A percentile compares a stretch with the other conserved stretches of the same genome.
Evolutionary conservation across 2,797 vertebrate species (phyloP).

Genomic region (Acanthiza pusilla): DNA sequence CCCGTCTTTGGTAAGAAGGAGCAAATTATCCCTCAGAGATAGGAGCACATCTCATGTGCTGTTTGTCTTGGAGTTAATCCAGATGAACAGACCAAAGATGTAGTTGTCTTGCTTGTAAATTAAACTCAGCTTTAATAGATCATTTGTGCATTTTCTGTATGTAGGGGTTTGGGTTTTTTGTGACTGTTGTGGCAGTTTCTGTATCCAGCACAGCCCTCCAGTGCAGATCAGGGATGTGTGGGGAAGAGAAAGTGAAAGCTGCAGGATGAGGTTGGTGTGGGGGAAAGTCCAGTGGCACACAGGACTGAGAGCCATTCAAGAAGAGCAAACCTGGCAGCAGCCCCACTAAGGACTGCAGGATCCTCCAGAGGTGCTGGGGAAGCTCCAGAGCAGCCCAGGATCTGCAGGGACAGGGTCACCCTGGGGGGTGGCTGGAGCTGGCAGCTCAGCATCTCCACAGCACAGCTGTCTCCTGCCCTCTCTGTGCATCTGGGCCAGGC

Average conservation of each 20-base stretch:
- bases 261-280: neutral
- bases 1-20: neutral
- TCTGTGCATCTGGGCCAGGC: accelerated
- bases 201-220: neutral
- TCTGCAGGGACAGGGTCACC: neutral
- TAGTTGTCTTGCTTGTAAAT: neutral
- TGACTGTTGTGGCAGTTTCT: neutral
- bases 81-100: neutral
- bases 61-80: neutral
- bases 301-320: too few species aligned
- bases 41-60: neutral
- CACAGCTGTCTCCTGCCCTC: neutral
- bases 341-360: neutral
- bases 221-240: neutral
- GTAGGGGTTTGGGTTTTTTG: neutral
- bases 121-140: neutral
- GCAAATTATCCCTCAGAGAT: neutral
- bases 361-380: neutral
- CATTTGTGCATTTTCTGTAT: neutral
- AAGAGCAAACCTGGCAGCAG: neutral
- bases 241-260: neutral
- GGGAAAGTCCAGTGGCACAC: accelerated
- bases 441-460: neutral
- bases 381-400: accelerated
- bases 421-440: neutral